Conservation (phyloP, 2,113 vertebrate genomes). For the Dromiciops gliroides region DNA sequence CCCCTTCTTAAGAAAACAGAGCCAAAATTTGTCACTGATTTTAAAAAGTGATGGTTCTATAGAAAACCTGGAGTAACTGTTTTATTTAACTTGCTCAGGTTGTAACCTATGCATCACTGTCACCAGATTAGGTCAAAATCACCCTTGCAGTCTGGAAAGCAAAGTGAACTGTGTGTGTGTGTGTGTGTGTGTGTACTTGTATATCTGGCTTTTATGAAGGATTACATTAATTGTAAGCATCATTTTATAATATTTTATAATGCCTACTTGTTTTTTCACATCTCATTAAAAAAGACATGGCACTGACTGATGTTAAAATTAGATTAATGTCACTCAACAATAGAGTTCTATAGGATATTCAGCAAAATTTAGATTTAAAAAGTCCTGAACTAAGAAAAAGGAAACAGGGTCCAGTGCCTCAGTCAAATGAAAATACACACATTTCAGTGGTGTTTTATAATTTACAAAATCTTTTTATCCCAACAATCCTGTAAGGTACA, state of each 20-base stretch:
- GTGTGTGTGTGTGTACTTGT: not conserved
- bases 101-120: not conserved
- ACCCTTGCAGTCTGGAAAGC: not conserved
- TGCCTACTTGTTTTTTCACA: not conserved
- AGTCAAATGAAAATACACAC: not conserved
- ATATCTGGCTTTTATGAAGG: not conserved
- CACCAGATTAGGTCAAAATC: not conserved
- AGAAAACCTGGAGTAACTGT: not conserved
- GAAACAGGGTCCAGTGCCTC: not conserved
- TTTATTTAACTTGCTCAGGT: not conserved
- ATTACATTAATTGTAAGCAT: not conserved
- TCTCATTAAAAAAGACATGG: not conserved
- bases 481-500: not conserved
- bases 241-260: not conserved
- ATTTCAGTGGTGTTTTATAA: not conserved
- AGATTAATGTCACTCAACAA: not conserved
- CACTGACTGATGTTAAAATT: not conserved
- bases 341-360: not conserved
- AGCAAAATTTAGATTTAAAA: not conserved
- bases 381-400: not conserved
- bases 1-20: not conserved
- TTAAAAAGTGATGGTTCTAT: not conserved
- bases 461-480: not conserved
- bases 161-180: not conserved
- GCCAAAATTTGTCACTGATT: not conserved